Percentiles rank a stretch among this genome's conserved stretches.
These are phyloP conservation scores for Nebria salina DNA, from an alignment of 2,888 invertebrate species.

Conservation along the genomic window DNA sequence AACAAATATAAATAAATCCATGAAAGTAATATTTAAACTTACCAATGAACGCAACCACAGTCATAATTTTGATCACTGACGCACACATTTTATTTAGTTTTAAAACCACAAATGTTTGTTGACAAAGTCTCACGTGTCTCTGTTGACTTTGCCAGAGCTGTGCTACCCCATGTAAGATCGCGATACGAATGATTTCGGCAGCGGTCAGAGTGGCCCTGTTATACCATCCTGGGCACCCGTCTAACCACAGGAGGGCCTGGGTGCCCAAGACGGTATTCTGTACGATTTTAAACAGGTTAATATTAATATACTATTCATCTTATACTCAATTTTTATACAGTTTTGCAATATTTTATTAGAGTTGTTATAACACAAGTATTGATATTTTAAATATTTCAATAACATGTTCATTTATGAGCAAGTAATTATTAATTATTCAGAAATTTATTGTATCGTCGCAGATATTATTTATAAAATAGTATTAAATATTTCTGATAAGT, in stretches of 20 bases:
- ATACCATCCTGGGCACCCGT: background rate
- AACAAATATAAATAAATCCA: background rate
- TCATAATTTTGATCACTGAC: background rate
- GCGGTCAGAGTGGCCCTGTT: background rate
- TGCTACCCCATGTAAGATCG: background rate
- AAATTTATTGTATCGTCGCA: no score
- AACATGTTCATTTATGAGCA: no score
- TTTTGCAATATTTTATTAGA: background rate
- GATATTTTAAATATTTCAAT: no score
- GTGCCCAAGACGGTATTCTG: background rate
- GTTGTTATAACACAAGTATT: no score
- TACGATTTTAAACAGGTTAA: background rate
- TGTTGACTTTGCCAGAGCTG: background rate
- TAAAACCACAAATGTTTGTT: slow-evolving; percentile 16
- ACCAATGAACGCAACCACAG: background rate
- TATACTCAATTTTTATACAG: background rate
- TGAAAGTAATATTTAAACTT: background rate
- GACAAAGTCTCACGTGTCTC: background rate
- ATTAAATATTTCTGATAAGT: no score
- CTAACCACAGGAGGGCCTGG: background rate
- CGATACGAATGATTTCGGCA: background rate
- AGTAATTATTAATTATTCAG: no score
- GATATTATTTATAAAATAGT: no score
- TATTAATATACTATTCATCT: background rate
- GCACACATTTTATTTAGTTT: background rate